Evolutionary conservation across 2,888 invertebrate genomes (phyloP), one percentile per base, ranked within the genome.

Genomic region (Eupithecia subfuscata): DNA sequence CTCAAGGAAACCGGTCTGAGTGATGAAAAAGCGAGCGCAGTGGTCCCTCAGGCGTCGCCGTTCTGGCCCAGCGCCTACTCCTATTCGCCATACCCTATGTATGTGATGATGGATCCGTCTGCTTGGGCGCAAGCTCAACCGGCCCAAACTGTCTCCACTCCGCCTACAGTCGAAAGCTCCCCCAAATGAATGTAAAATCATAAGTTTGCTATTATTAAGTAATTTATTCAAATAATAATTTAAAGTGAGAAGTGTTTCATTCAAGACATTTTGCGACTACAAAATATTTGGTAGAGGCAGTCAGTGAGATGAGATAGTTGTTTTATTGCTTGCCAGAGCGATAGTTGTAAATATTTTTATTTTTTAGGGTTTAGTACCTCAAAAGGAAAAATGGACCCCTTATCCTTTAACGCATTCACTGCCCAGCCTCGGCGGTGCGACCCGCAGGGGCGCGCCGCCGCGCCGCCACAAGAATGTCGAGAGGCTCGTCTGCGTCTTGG

Each of bases 91-190:
- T 93, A 93, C 80, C 91, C 94, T 1, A 89, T 90, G 83, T 94
- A 94, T 73, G 84, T 94, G 16, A 91, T 93, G 91, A 84, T 94
- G 68, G 92, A 92, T 77, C 93, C 94, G 9, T 86, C 82, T 71
- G 79, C 89, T 2, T 94, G 93, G 92, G 80, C 85, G 3, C 89
- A 90, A 70, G 82, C 80, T 34, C 89, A 89, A 83, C 79, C 84
- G 8, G 70, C 86, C 12, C 78, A 87, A 18, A 75, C 86, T n/a
- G 37, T 84, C 67, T 76, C 86, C 69, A 76, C 86, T 70, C 75
- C 84, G 5, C 79, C 85, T 34, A 40, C 77, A 30, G 76, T 64
- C 30, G 81, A 82, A 78, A 78, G 25, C 18, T 79, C 75, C 25
- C 60, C 75, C 40, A 73, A 72, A 74, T 74, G 16, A 68, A 56